These are phyloP conservation scores for Bursaphelenchus okinawaensis DNA, from an alignment of 2,888 invertebrate genomes.

Conservation along the genomic window DNA sequence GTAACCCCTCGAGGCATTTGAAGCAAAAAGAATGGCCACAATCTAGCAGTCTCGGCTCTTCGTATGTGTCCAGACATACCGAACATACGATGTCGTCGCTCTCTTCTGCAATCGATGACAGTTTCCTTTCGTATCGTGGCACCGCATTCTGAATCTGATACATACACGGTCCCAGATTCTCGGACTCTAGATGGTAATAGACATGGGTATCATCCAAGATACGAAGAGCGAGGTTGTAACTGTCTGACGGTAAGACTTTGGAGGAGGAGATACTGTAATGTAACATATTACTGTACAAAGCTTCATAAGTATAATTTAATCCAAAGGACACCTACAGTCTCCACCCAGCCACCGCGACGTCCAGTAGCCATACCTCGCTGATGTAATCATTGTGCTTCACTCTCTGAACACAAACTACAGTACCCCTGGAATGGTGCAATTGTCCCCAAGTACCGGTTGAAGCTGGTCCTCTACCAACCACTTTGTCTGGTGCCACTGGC, in stretches of 20 bases:
- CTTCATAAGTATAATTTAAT: neutral
- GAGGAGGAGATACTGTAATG: neutral
- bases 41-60: slow-evolving; percentile 19
- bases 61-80: slow-evolving; percentile 24
- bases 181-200: neutral
- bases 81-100: slow-evolving; percentile 25
- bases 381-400: neutral
- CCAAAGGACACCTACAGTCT: slow-evolving; percentile 7
- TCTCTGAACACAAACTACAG: neutral
- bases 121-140: neutral
- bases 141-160: neutral
- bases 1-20: slow-evolving; percentile 14
- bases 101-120: neutral
- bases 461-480: neutral
- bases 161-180: neutral
- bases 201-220: slow-evolving; percentile 1
- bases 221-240: slow-evolving; percentile 3
- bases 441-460: neutral
- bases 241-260: neutral
- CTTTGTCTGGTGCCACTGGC: neutral
- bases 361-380: slow-evolving; percentile 9
- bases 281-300: neutral
- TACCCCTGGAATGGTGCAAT: neutral
- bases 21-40: slow-evolving; percentile 27
- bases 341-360: neutral